phyloP scores from a whole-genome alignment of 2,113 vertebrate genomes.

The Hippotragus niger region DNA sequence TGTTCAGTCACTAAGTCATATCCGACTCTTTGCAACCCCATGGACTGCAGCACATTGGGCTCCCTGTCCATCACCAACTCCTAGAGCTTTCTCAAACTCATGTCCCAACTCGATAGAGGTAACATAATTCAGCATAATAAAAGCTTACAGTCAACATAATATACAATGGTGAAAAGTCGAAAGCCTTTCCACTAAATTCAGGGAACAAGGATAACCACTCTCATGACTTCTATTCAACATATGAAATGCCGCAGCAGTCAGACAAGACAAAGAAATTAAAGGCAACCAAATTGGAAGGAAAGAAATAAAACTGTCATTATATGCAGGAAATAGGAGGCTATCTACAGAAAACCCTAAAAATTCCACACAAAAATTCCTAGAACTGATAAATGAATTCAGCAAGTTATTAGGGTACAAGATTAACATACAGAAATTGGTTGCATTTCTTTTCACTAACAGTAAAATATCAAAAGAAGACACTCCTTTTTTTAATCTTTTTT shows the following conservation, averaged over 20 bases:
- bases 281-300: not conserved
- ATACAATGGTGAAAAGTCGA: not conserved
- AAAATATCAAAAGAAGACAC: not conserved
- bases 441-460: not conserved
- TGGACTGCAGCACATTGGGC: not conserved
- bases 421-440: not conserved
- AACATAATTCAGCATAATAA: not conserved
- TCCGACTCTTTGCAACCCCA: not conserved
- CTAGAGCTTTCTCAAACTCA: not conserved
- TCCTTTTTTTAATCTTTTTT: not conserved
- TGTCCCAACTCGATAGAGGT: fast-evolving
- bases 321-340: not conserved
- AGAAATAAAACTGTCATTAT: not conserved
- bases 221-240: not conserved
- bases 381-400: not conserved
- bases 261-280: not conserved
- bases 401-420: not conserved
- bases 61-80: not conserved
- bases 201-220: not conserved
- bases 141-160: not conserved
- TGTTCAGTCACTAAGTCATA: fast-evolving
- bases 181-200: not conserved
- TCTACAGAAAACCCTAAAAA: not conserved
- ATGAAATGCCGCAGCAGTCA: not conserved
- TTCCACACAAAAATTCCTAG: not conserved